These are phyloP conservation scores for Drosophila mulleri DNA, from an alignment of 2,888 invertebrate species.

Conservation along the genomic window DNA sequence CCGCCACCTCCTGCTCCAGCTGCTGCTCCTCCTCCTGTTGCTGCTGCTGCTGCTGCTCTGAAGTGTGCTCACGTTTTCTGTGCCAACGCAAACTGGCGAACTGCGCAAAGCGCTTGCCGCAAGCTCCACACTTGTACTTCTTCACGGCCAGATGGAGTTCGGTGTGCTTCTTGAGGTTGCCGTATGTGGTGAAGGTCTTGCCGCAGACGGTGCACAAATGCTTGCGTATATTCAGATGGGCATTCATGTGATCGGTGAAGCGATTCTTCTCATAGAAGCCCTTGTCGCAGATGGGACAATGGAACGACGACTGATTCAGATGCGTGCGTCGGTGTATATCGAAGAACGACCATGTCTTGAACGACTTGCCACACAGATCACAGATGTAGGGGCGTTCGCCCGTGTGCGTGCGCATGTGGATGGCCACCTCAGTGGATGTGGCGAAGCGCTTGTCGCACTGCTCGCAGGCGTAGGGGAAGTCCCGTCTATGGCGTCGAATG, in stretches of 20 bases:
- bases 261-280: constrained; percentile 82
- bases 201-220: constrained; percentile 79
- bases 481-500: constrained; percentile 74
- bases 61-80: constrained; percentile 58
- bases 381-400: constrained; percentile 81
- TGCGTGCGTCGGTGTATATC: constrained; percentile 79
- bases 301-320: constrained; percentile 79
- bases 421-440: constrained; percentile 80
- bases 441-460: constrained; percentile 80
- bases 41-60: constrained; percentile 23
- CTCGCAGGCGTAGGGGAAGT: constrained; percentile 80
- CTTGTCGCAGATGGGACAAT: constrained; percentile 80
- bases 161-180: constrained; percentile 79
- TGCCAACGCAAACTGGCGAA: constrained; percentile 80
- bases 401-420: constrained; percentile 80
- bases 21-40: not conserved
- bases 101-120: constrained; percentile 78
- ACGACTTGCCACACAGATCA: constrained; percentile 79
- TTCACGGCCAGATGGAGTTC: constrained; percentile 76
- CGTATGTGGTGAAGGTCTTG: constrained; percentile 77
- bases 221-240: constrained; percentile 80
- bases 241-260: constrained; percentile 82
- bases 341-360: constrained; percentile 82
- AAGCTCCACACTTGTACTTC: constrained; percentile 78
- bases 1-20: constrained; percentile 2